These are phyloP conservation scores for Xanthorhoe designata DNA, from an alignment of 2,888 invertebrate species.

Conservation along the genomic window DNA sequence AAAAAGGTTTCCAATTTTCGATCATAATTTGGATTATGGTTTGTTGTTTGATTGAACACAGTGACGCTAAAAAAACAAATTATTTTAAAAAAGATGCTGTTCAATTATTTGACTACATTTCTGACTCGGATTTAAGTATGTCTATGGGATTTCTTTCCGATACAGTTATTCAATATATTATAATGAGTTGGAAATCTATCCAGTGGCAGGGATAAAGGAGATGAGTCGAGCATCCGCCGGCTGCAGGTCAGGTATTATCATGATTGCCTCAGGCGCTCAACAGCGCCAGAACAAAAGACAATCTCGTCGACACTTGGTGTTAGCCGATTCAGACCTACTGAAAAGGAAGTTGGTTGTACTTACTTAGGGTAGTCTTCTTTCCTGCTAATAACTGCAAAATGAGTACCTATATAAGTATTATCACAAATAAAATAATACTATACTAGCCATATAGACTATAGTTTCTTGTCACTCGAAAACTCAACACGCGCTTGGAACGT, in stretches of 20 bases:
- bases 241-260: slow-evolving; percentile 34
- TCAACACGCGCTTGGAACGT: slow-evolving; percentile 37
- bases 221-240: slow-evolving; percentile 8
- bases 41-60: background rate
- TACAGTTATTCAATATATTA: slow-evolving; percentile 11
- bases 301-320: slow-evolving; percentile 15
- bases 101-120: background rate
- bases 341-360: slow-evolving; percentile 31
- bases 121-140: background rate
- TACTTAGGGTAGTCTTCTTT: slow-evolving; percentile 15
- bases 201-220: slow-evolving; percentile 13
- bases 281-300: slow-evolving; percentile 36
- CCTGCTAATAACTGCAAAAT: slow-evolving; percentile 26
- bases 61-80: background rate
- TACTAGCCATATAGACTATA: no score
- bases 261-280: slow-evolving; percentile 37
- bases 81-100: background rate
- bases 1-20: slow-evolving; percentile 7
- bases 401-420: no score
- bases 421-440: no score
- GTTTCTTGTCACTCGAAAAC: slow-evolving; percentile 39
- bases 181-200: slow-evolving; percentile 1
- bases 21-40: background rate
- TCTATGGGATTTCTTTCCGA: slow-evolving; percentile 1
- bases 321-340: slow-evolving; percentile 35